phyloP scores from a whole-genome alignment of 2,888 invertebrate genomes.

The Caenorhabditis drosophilae region DNA sequence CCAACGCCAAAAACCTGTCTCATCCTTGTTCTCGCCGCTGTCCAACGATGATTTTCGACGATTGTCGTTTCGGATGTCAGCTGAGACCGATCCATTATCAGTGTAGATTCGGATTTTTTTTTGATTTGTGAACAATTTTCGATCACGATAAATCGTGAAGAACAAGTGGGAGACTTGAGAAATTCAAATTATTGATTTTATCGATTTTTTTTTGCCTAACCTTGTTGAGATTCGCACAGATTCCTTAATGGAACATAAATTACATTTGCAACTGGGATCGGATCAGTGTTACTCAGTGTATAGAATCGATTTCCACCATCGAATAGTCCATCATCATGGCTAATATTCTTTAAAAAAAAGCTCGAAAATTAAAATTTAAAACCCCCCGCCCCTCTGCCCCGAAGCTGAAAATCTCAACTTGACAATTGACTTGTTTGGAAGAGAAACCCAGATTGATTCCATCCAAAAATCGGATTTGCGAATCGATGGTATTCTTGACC shows the following conservation, averaged over 20 bases:
- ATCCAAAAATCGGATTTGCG: conserved; percentile 15
- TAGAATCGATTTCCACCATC: conserved; percentile 17
- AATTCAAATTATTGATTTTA: no score
- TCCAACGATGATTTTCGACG: neutral
- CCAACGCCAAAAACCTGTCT: no score
- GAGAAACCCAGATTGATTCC: conserved; percentile 30
- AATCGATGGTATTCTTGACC: conserved; percentile 23
- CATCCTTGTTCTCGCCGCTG: neutral
- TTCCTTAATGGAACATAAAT: conserved; percentile 15
- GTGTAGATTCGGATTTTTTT: conserved; percentile 26
- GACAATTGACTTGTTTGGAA: conserved; percentile 23
- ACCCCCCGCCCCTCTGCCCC: no score
- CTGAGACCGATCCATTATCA: no score
- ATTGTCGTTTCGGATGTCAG: no score
- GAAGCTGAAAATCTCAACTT: no score
- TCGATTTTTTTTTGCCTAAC: neutral
- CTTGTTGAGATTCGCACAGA: conserved; percentile 5
- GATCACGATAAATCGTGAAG: conserved; percentile 42
- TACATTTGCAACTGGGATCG: neutral
- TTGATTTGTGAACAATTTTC: conserved; percentile 40
- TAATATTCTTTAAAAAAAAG: no score
- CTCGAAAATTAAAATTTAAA: no score
- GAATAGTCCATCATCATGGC: conserved; percentile 34
- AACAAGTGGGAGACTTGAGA: conserved; percentile 32
- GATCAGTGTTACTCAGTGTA: neutral